These are phyloP conservation scores for Heterocephalus glaber DNA, from an alignment of 2,113 vertebrate genomes.

Conservation along the genomic window DNA sequence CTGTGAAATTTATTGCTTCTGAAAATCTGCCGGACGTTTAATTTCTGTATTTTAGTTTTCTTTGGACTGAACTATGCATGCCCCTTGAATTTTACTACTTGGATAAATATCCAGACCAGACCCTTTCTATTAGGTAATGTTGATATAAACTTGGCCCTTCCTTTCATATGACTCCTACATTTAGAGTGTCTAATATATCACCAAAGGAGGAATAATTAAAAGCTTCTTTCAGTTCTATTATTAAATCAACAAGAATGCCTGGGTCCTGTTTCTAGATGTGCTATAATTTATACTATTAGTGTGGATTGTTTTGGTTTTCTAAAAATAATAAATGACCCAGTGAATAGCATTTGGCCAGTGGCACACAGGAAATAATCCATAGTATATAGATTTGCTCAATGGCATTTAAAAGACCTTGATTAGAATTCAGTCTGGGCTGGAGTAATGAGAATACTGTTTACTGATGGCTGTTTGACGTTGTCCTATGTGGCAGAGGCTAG, in stretches of 20 bases:
- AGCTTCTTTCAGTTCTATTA: slow-evolving; percentile 66
- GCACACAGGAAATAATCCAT: slow-evolving; percentile 86
- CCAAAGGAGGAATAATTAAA: slow-evolving; percentile 79
- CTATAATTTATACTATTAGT: slow-evolving; percentile 80
- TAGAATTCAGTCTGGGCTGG: slow-evolving; percentile 85
- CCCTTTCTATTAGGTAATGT: slow-evolving; percentile 16
- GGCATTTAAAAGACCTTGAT: slow-evolving; percentile 90
- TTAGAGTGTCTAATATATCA: slow-evolving; percentile 65
- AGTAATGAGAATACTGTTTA: slow-evolving; percentile 83
- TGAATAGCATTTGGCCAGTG: slow-evolving; percentile 83
- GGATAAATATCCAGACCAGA: slow-evolving; percentile 27
- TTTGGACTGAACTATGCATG: not conserved
- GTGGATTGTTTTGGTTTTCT: slow-evolving; percentile 85
- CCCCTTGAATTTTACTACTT: slow-evolving; percentile 20
- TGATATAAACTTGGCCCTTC: slow-evolving; percentile 69
- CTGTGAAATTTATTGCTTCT: slow-evolving; percentile 14
- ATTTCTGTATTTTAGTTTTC: not conserved
- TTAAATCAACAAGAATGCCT: slow-evolving; percentile 73
- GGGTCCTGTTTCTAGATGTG: slow-evolving; percentile 48
- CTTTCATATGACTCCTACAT: not conserved
- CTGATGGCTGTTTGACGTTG: slow-evolving; percentile 79
- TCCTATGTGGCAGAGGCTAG: slow-evolving; percentile 66
- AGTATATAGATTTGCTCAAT: slow-evolving; percentile 89
- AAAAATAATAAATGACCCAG: slow-evolving; percentile 87
- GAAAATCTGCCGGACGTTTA: not conserved